Evolutionary conservation across 2,797 vertebrate genomes (phyloP), one percentile per base, ranked within the genome.

Genomic region (Buceros bicornis): DNA sequence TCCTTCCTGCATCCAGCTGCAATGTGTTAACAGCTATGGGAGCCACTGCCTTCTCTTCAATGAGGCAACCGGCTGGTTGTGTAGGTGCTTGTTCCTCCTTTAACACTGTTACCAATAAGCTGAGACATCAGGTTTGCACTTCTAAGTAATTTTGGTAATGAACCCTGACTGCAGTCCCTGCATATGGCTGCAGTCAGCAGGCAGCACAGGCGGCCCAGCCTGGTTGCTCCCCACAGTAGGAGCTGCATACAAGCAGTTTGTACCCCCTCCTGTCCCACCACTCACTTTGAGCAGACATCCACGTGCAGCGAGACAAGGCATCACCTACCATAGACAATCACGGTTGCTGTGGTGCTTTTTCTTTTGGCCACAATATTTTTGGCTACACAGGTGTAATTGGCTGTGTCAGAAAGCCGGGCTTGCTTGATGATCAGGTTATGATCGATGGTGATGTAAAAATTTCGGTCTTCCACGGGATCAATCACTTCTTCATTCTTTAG

Each of bases 341-440:
- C 99, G 0, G 99, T 99, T 2, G 99, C 99, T 0, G 99, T 99
- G 51, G 99, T 99, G 97, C 99, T 99, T 77, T 99, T 99, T 83
- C 99, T 98, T 91, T 99, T 99, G 93, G 99, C 99, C 60, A 99
- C 99, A 1, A 99, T 99, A 96, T 99, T 99, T 98, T 99, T 99
- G 58, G 99, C 99, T 0, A 99, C 99, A 24, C 99, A 99, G 31
- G 99, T 99, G 93, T 99, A 99, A 97, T 99, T 99, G 64, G 99
- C 99, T 0, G 99, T 99, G 92, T 99, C 99, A 2, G 99, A 99
- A 71, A 99, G 99, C 5, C 99, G 99, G 24, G 99, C 99, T 97
- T 99, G 99, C 95, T 99, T 99, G 97, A 99, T 99, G 98, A 99
- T 99, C 95, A 99, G 98, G 97, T 99, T 99, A 98, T 99, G 99